Evolutionary conservation across 2,797 vertebrate species (phyloP), one percentile per base, ranked within the genome.

Genomic region (Eptatretus atami): DNA sequence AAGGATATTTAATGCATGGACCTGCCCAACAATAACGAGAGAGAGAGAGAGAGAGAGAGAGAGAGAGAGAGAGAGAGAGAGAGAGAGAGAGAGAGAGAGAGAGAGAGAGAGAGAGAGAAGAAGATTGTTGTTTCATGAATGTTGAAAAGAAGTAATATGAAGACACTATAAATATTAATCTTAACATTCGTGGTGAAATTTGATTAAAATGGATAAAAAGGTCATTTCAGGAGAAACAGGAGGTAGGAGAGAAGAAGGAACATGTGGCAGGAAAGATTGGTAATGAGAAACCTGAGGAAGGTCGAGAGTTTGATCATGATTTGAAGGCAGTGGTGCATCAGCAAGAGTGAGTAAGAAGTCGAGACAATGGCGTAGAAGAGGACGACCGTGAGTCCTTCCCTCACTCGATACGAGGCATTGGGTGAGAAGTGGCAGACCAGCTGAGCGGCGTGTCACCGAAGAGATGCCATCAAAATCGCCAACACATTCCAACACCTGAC

Each of bases 401-500:
- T 61, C 57, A n/a, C 57, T 25, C n/a, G 10, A n/a, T 25, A 61
- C 57, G 9, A 61, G 57, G 57, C 57, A n/a, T 25, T n/a, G 57
- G n/a, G 25, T 25, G n/a, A 61, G 57, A 2, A 24, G 57, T 12
- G 57, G 57, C 11, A 61, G 57, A n/a, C n/a, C 57, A 24, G n/a
- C 57, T n/a, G 57, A n/a, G 57, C 57, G 57, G 57, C 57, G 57
- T 25, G 57, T 61, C 57, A 61, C 57, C 57, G 57, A 61, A n/a
- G 57, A 61, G 57, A n/a, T 12, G 9, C 10, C 25, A 44, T 44
- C 31, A 44, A 44, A 44, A 44, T 44, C 31, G 12, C 57, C 57
- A n/a, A 61, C 57, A 24, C 57, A 12, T 61, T n/a, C 57, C 10
- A 61, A 24, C 57, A 24, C 57, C 57, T 61, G 57, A 9, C n/a